Conservation (phyloP, 2,888 invertebrate species). For the Helicoverpa assulta region DNA sequence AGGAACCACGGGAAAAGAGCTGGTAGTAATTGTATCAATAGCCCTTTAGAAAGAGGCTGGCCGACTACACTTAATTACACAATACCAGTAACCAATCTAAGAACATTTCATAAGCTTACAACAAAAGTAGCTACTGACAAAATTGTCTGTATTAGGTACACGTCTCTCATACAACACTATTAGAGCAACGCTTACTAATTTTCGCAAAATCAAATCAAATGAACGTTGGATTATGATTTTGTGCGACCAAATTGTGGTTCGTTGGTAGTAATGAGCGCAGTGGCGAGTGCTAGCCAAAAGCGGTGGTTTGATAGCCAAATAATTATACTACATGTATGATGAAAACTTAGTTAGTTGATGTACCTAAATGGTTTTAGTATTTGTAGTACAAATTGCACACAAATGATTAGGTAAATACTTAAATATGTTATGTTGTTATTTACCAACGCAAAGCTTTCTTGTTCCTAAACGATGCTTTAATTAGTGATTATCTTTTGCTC, state of each 20-base stretch:
- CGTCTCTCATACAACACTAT: neutral
- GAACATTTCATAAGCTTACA: too few species aligned
- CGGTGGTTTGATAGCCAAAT: conserved; percentile 8
- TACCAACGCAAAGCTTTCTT: too few species aligned
- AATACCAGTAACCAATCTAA: too few species aligned
- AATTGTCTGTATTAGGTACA: neutral
- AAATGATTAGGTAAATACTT: neutral
- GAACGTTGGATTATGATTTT: conserved; percentile 15
- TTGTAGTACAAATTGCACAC: too few species aligned
- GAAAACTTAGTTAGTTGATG: neutral
- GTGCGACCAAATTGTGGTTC: conserved; percentile 8
- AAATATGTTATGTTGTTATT: too few species aligned
- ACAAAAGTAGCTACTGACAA: neutral
- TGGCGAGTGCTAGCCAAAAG: conserved; percentile 1
- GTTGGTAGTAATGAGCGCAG: conserved; percentile 19
- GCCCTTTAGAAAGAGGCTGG: too few species aligned
- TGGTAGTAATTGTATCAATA: too few species aligned
- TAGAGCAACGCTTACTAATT: conserved; percentile 20
- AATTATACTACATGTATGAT: conserved; percentile 3
- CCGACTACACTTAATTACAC: too few species aligned
- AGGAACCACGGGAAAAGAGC: too few species aligned
- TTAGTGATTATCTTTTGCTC: too few species aligned
- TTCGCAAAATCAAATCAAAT: conserved; percentile 15
- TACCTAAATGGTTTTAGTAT: neutral
- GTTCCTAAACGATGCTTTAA: too few species aligned